These are phyloP conservation scores for Lucilia cuprina DNA, from an alignment of 1,140 invertebrate genomes.

Conservation along the genomic window DNA sequence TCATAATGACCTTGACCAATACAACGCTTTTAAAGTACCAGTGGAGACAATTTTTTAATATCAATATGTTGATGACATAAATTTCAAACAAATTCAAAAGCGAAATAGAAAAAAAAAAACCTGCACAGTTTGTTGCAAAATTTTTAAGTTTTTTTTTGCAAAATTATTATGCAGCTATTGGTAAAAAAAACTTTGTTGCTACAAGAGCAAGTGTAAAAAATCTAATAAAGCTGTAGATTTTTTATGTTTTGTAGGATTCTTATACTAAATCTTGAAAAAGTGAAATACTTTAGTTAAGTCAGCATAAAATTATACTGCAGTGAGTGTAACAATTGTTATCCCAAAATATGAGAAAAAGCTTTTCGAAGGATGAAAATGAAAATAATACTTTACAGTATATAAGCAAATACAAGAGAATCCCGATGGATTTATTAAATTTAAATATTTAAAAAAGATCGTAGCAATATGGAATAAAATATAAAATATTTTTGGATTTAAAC, in stretches of 20 bases:
- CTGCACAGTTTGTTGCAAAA: not conserved
- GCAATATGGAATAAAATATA: too few species aligned
- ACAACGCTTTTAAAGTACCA: not conserved
- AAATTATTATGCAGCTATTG: not conserved
- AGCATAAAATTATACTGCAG: constrained; percentile 2
- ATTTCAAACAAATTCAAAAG: not conserved
- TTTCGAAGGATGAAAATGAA: not conserved
- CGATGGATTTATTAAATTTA: not conserved
- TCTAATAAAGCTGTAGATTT: not conserved
- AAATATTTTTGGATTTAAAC: too few species aligned
- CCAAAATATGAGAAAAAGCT: not conserved
- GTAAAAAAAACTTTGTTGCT: not conserved
- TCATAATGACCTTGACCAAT: not conserved
- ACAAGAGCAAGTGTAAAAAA: not conserved
- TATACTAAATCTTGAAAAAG: not conserved
- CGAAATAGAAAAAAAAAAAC: not conserved
- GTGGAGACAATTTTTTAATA: not conserved
- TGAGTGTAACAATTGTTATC: constrained; percentile 2
- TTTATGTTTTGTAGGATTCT: not conserved
- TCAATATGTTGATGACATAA: not conserved
- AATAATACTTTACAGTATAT: not conserved
- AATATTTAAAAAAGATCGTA: too few species aligned
- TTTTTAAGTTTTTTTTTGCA: too few species aligned
- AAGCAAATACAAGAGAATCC: not conserved
- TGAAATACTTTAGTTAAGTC: constrained; percentile 2